Evolutionary conservation across 1,140 invertebrate species (phyloP).

Genomic region (Neuroterus valhalla): DNA sequence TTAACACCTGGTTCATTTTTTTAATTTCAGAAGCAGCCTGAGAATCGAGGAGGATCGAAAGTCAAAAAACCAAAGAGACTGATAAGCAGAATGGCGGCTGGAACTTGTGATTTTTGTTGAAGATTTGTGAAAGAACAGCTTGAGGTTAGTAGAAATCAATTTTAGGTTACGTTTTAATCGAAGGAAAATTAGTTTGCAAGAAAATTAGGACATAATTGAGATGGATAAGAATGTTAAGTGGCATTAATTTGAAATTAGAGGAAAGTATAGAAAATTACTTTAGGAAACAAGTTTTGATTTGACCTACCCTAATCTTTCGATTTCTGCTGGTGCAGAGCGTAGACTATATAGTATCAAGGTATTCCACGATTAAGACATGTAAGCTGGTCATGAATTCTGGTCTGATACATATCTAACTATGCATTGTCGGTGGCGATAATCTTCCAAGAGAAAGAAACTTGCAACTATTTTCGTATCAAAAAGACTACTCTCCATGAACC

Average conservation of each 20-base stretch:
- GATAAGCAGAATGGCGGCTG: conserved; percentile 59
- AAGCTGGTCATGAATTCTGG: conserved; percentile 42
- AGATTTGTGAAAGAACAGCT: conserved; percentile 38
- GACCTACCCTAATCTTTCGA: conserved; percentile 9
- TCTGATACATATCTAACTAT: conserved; percentile 55
- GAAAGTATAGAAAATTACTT: too few relatives aligned
- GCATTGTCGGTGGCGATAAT: conserved; percentile 46
- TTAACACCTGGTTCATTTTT: conserved; percentile 13
- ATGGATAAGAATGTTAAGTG: too few relatives aligned
- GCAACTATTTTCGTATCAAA: conserved; percentile 10
- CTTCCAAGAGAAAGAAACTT: conserved; percentile 23
- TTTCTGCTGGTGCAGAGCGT: conserved; percentile 30
- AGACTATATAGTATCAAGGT: conserved; percentile 33
- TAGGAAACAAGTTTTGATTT: background rate
- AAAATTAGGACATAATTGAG: too few relatives aligned
- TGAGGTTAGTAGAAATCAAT: conserved; percentile 41
- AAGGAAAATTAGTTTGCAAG: background rate
- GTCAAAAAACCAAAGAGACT: background rate
- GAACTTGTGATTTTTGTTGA: conserved; percentile 61
- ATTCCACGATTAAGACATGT: conserved; percentile 53
- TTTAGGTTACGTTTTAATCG: background rate
- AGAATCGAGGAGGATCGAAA: background rate
- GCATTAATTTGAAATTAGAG: too few relatives aligned
- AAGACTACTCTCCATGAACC: background rate
- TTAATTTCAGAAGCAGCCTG: conserved; percentile 27